Base-by-base conservation (phyloP, 2,113 vertebrate genomes). In the Corythornis vintsioides region DNA sequence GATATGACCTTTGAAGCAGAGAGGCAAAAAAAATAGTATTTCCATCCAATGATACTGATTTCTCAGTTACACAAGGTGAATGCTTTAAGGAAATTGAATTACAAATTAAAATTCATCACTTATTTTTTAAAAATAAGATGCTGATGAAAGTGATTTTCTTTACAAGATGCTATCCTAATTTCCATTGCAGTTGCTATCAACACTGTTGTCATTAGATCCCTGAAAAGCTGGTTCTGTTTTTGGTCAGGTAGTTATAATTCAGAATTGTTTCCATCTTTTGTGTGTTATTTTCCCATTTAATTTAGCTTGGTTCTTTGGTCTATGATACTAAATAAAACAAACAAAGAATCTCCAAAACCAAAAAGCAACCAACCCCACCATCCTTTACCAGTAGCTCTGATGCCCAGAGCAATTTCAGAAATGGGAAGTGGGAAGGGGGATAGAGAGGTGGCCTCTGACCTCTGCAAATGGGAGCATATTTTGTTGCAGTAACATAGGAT, bases 121-220 rank as follows among this genome's bases (percentile, higher is more conserved):
- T 52, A 78, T 92, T 95, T 87, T 89, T 93, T 96, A 93, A 91
- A 95, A 94, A 86, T 89, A 73, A 92, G 35, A 42, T 83, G 72
- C 78, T 91, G 91, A 91, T 91, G 87, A 83, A 95, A 93, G 60
- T 33, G 19, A 89, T 88, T 93, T 59, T 89, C 81, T 85, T 65
- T 64, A 59, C 29, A 86, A 77, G 79, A 78, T 21, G 56, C n/a
- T 93, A 45, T 57, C 77, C 85, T 92, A 61, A 93, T 95, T 92
- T 92, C 78, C 64, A 91, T 13, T 73, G 74, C 10, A 26, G 70
- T 43, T 83, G 64, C 69, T 89, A 60, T 71, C 78, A 78, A 72
- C 67, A 15, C 29, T 64, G 40, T 6, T 83, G 71, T 74, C 76
- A 83, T 86, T 53, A 86, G 60, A 66, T 55, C 38, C 33, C 42